phyloP scores from a whole-genome alignment of 2,797 vertebrate species.

The Oreortyx pictus region DNA sequence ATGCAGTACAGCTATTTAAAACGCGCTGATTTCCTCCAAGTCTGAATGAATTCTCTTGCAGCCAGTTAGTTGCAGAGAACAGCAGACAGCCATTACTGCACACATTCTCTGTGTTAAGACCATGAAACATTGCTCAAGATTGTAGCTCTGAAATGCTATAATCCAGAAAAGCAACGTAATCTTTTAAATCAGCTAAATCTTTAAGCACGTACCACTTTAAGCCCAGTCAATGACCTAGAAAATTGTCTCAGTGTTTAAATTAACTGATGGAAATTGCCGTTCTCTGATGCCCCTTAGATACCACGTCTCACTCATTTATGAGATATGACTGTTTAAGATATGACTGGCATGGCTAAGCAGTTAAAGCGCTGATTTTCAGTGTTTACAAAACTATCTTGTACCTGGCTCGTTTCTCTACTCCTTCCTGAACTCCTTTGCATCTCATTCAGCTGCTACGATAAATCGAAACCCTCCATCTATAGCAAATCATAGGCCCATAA shows the following conservation, averaged over 20 bases:
- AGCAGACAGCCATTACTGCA: slow-evolving; percentile 1
- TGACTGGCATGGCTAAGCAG: neutral
- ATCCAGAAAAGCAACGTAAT: slow-evolving; percentile 65
- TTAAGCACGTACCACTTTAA: slow-evolving; percentile 65
- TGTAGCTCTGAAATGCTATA: slow-evolving; percentile 47
- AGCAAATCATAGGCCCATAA: neutral
- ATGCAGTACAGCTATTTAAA: neutral
- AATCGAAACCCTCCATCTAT: neutral
- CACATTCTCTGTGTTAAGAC: neutral
- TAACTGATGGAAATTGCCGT: slow-evolving; percentile 17
- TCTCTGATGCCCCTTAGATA: slow-evolving; percentile 16
- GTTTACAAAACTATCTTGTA: slow-evolving; percentile 16
- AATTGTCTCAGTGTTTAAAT: slow-evolving; percentile 49
- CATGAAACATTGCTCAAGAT: slow-evolving; percentile 1
- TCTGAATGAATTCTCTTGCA: neutral
- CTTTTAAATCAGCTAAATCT: slow-evolving; percentile 71
- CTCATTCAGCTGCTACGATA: neutral
- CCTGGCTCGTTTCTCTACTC: neutral
- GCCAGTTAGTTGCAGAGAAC: neutral
- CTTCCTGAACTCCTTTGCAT: neutral
- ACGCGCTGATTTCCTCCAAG: neutral
- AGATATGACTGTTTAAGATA: neutral
- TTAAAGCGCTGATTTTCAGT: neutral
- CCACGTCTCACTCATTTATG: neutral
- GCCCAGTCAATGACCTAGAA: slow-evolving; percentile 65